Base-by-base conservation (phyloP, 1,140 invertebrate genomes). In the Nylanderia fulva region DNA sequence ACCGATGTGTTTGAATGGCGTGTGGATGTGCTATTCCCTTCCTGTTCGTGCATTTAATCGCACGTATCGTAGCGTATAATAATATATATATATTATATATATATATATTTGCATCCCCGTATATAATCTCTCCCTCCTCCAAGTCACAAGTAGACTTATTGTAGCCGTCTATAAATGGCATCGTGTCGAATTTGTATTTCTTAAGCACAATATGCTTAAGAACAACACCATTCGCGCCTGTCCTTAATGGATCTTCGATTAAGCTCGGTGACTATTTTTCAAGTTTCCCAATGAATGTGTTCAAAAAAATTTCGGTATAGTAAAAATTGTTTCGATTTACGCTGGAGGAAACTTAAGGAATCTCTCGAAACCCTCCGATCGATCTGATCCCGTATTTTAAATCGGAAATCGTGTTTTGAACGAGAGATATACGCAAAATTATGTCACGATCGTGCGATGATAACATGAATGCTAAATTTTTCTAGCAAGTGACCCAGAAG, bases 1-100 rank as follows among this genome's bases (percentile, higher is more conserved):
- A 92, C 87, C 90, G 91, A 92, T 87, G 87, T 92, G 90, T 90
- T 79, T 94, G 93, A 94, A 94, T 93, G 93, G 79, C 80, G 90
- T 90, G 85, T 91, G 93, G 91, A 94, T 94, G 93, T 88, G 90
- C 91, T 92, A 91, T 84, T 91, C 88, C 90, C 91, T 91, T 90
- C 88, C 66, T 82, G 54, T 85, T 88, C 76, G 61, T 91, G 86
- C 87, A 85, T 89, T 85, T 89, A 90, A 89, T 88, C 86, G 63
- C 86, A 74, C 76, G 5, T 48, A 48, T 72, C 61, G 85, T 77
- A 86, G 42, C 33, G 58, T 88, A 52, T 84, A 87, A n/a, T n/a
- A 45, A 61, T 85, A 45, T 60, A 76, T 88, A 77, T 58, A 66
- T n/a, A 33, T 33, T 18, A 87, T 54, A 61, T 85, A 45, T 60